Base-by-base conservation (phyloP, 2,888 invertebrate species). In the Cylloceria caligata region DNA sequence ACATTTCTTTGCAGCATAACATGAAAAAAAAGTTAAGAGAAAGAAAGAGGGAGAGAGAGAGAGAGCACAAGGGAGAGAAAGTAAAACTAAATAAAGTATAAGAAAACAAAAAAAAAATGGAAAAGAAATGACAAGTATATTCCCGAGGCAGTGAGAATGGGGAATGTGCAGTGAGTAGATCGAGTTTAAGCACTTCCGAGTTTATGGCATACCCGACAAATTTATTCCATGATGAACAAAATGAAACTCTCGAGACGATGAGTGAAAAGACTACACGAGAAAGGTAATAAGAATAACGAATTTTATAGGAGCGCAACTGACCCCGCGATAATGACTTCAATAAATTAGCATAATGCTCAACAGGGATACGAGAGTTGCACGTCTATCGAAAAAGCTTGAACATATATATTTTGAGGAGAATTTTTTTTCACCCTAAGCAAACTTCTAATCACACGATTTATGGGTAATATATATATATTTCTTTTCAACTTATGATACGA, bases 1-100 rank as follows among this genome's bases (percentile, higher is more conserved):
- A 85, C 83, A 85, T 86, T 52, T 78, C 69, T 21, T 47, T 6
- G 55, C 27, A 4, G 34, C 49, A 49, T 16, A 42, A 65, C 47
- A 64, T 5, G n/a, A 49, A 45, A 13, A 30, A 24, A 42, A 69
- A 16, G 16, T 3, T 11, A 2, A 16, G 52, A 7, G 27, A 42
- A 67, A 79, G 9, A 34, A 75, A 47, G 39, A n/a, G n/a, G n/a
- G n/a, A n/a, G n/a, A n/a, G n/a, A n/a, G n/a, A n/a, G n/a, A n/a
- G n/a, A n/a, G n/a, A n/a, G n/a, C n/a, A n/a, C n/a, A n/a, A 55
- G n/a, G 73, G 39, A 30, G 30, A 36, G 64, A 78, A 71, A 19
- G 34, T 3, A 21, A 65, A 30, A 16, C 6, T 27, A 4, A 24
- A 42, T 5, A 13, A 42, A 39, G n/a, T 36, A 5, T 1, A 24